Evolutionary conservation across 2,888 invertebrate genomes (phyloP).

Genomic region (Synergus umbraculus): DNA sequence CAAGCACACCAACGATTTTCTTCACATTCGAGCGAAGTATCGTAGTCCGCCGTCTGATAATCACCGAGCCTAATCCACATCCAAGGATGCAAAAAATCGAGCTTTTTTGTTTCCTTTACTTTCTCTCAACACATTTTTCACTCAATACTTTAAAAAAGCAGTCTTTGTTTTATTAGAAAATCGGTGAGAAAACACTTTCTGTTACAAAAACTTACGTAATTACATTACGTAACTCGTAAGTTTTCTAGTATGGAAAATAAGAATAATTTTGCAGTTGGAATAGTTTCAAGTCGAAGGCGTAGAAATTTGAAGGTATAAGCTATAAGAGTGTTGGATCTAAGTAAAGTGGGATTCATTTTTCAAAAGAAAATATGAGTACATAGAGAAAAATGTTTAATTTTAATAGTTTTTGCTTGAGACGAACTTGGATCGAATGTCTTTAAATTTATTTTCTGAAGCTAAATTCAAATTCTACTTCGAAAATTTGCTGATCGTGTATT

Average conservation of each 20-base stretch:
- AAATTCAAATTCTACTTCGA: neutral
- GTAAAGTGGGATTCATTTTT: too few species aligned
- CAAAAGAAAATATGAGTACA: too few species aligned
- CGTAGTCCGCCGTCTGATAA: constrained; percentile 83
- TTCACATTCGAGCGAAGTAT: constrained; percentile 87
- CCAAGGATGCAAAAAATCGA: constrained; percentile 15
- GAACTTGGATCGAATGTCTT: neutral
- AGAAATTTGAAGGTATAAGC: neutral
- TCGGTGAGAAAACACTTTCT: neutral
- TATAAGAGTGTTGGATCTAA: too few species aligned
- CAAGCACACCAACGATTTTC: constrained; percentile 79
- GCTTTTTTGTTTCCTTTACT: neutral
- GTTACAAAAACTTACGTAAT: neutral
- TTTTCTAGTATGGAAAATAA: neutral
- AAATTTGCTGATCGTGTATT: neutral
- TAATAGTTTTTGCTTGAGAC: too few species aligned
- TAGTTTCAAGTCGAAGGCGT: neutral
- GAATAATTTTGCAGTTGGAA: neutral
- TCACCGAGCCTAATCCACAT: constrained; percentile 65
- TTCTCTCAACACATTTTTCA: neutral
- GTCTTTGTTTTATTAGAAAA: neutral
- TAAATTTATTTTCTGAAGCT: neutral
- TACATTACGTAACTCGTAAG: neutral
- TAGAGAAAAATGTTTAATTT: too few species aligned
- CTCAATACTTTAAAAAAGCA: neutral